Percentiles rank a stretch among this genome's conserved stretches.
These are phyloP conservation scores for Rhipidura dahli DNA, from an alignment of 2,113 vertebrate species.

Conservation along the genomic window DNA sequence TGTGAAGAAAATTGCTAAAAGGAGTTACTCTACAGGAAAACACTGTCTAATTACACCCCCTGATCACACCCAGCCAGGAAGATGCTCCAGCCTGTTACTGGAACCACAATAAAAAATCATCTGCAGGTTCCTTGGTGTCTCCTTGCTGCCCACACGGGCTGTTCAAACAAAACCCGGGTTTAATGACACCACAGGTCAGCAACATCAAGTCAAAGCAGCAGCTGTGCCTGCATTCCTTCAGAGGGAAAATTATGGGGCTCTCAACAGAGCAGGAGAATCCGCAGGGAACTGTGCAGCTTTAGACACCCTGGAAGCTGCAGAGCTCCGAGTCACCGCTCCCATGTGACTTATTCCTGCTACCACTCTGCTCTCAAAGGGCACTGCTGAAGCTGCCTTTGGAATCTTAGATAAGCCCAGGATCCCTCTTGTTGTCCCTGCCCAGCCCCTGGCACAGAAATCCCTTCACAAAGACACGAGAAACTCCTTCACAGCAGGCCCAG, in stretches of 20 bases:
- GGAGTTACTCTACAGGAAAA: neutral
- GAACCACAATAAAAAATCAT: conserved; percentile 39
- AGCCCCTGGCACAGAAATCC: neutral
- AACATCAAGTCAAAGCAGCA: neutral
- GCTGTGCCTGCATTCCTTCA: neutral
- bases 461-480: neutral
- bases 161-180: neutral
- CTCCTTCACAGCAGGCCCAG: neutral
- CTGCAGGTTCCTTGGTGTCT: neutral
- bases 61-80: neutral
- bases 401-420: neutral
- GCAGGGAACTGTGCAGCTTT: neutral
- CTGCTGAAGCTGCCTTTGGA: neutral
- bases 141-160: neutral
- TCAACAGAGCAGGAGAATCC: neutral
- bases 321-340: neutral
- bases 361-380: neutral
- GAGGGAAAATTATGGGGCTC: neutral
- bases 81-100: conserved; percentile 29
- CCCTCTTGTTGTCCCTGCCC: neutral
- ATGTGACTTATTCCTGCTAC: neutral
- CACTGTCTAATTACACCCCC: neutral
- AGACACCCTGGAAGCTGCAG: neutral
- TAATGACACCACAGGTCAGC: neutral
- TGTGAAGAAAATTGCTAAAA: neutral